Evolutionary conservation across 2,888 invertebrate species (phyloP).

Genomic region (Leucozona laternaria): DNA sequence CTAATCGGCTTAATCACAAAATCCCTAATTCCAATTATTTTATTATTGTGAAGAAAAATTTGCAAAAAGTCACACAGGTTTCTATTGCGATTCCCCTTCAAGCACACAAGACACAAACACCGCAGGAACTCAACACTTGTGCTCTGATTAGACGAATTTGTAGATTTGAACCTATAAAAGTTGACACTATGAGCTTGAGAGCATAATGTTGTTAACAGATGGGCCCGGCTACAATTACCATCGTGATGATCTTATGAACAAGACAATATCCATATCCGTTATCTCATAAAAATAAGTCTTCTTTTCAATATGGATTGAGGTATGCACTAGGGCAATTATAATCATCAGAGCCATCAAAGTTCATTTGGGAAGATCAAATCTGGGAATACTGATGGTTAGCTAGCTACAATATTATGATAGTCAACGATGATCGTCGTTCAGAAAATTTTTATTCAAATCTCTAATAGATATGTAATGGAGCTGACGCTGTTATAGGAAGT

Average conservation of each 20-base stretch:
- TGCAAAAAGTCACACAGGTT: constrained; percentile 28
- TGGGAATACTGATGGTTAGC: constrained; percentile 36
- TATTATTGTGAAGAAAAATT: constrained; percentile 29
- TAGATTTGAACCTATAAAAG: constrained; percentile 27
- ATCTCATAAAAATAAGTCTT: constrained; percentile 54
- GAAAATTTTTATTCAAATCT: not conserved
- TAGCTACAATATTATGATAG: constrained; percentile 53
- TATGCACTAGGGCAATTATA: constrained; percentile 17
- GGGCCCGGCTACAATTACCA: constrained; percentile 70
- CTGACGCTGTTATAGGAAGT: not conserved
- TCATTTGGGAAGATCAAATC: constrained; percentile 55
- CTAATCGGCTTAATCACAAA: constrained; percentile 50
- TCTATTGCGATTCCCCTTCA: not conserved
- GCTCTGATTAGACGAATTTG: constrained; percentile 68
- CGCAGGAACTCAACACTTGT: constrained; percentile 66
- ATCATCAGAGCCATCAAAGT: constrained; percentile 59
- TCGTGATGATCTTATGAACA: constrained; percentile 60
- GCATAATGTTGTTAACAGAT: constrained; percentile 29
- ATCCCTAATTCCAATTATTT: constrained; percentile 51
- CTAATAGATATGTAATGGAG: not conserved
- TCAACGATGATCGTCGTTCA: constrained; percentile 51
- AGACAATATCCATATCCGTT: constrained; percentile 32
- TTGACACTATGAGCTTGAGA: constrained; percentile 57
- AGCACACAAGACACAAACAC: not conserved
- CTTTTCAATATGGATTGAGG: not conserved